Evolutionary conservation across 2,888 invertebrate species (phyloP).

Genomic region (Palloptera scutellata): DNA sequence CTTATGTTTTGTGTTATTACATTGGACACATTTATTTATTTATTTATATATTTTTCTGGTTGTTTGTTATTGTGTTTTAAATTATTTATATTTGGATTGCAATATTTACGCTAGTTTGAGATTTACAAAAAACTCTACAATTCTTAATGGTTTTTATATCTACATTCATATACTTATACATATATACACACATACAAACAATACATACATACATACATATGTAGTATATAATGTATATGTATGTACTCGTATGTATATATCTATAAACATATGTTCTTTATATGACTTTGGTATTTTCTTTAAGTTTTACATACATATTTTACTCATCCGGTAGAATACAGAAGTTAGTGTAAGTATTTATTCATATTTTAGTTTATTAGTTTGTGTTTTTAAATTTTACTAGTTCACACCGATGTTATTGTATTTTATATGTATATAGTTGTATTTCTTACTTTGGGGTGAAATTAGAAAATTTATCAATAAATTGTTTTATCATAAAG

Average conservation of each 20-base stretch:
- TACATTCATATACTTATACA: neutral
- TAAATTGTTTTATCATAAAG: no score
- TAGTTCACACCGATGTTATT: conserved; percentile 12
- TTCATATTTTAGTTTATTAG: neutral
- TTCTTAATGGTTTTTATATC: neutral
- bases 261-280: neutral
- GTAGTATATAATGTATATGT: neutral
- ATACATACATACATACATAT: conserved; percentile 39
- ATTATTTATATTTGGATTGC: conserved; percentile 5
- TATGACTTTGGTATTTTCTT: conserved; percentile 3
- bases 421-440: no score
- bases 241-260: neutral
- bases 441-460: no score
- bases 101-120: conserved; percentile 5
- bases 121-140: conserved; percentile 3
- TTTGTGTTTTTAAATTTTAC: conserved; percentile 17
- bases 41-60: neutral
- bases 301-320: no score
- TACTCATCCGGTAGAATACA: no score
- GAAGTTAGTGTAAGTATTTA: conserved; percentile 2
- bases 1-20: no score
- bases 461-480: no score
- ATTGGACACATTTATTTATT: neutral
- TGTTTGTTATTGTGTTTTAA: neutral
- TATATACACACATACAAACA: conserved; percentile 46